A percentile compares a stretch with the other conserved stretches of the same genome.
phyloP scores from a whole-genome alignment of 2,113 vertebrate species.

The Panurus biarmicus region DNA sequence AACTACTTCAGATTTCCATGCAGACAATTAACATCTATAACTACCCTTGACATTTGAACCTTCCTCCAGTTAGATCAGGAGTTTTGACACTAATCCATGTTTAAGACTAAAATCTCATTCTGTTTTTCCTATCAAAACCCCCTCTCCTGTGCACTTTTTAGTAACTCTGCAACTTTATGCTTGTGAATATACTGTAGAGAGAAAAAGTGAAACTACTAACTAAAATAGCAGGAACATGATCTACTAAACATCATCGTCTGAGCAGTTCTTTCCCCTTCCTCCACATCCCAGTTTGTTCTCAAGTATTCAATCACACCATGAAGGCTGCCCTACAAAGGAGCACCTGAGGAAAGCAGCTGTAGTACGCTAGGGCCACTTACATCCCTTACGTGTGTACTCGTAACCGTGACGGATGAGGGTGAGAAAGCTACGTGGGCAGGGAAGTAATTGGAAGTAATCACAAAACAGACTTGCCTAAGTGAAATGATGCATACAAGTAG shows the following conservation, averaged over 20 bases:
- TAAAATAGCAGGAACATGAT: not conserved
- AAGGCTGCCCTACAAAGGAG: conserved; percentile 5
- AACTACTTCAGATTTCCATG: not conserved
- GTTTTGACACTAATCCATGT: not conserved
- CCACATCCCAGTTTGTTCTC: not conserved
- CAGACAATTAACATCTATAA: not conserved
- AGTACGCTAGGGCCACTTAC: not conserved
- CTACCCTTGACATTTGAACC: not conserved
- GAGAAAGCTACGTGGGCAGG: conserved; percentile 36
- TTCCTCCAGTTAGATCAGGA: not conserved
- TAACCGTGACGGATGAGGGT: not conserved
- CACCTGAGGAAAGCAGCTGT: not conserved
- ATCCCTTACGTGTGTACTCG: not conserved
- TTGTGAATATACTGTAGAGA: not conserved
- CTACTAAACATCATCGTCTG: not conserved
- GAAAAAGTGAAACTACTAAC: not conserved
- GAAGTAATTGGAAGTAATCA: conserved; percentile 33
- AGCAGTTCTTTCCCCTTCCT: not conserved
- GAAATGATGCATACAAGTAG: conserved; percentile 44
- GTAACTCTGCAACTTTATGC: not conserved
- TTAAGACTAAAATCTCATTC: not conserved
- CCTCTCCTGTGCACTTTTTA: not conserved
- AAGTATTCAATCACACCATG: not conserved
- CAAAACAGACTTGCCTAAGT: conserved; percentile 45
- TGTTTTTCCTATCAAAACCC: not conserved